Base-by-base conservation (phyloP, 2,797 vertebrate genomes). In the Eremophila alpestris region DNA sequence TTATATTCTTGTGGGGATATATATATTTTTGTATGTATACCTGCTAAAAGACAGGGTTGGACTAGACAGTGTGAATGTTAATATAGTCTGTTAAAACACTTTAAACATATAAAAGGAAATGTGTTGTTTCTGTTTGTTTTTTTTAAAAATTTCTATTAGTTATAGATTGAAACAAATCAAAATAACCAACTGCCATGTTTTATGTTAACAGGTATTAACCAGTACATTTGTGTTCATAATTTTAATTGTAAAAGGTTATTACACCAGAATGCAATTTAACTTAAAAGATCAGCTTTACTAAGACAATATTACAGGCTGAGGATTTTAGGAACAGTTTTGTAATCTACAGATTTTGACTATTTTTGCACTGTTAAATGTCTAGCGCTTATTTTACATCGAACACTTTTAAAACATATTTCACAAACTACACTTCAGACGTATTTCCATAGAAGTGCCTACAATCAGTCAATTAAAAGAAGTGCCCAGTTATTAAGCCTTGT, bases 301-400 rank as follows among this genome's bases (percentile, higher is more conserved):
- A 96, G 96, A 98, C 97, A 96, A 24, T 92, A 96, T 94, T 95
- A 97, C 79, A 97, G 94, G 92, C 92, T 83, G 97, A 97, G 94
- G 93, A 95, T 97, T 78, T 97, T 93, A 96, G 94, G 89, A 97
- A 97, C 10, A 43, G 89, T 96, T 93, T 95, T 90, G 83, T 95
- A 96, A 96, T 89, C 95, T 98, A 98, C 95, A 96, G 85, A 38
- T 94, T 93, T 85, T 79, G 49, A 94, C 93, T 91, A 96, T 95
- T 94, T 97, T 94, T 97, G 97, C 73, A 97, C 97, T 96, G 95
- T 95, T 91, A 97, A 97, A 97, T 96, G 94, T 94, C 97, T 97
- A 97, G 96, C 23, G 23, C 93, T 97, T 97, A 97, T 97, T 97
- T 97, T 96, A 97, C 96, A 97, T 95, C 95, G 96, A 97, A 97